These are phyloP conservation scores for Drosophila nikananu DNA, from an alignment of 1,140 invertebrate species.

Conservation along the genomic window DNA sequence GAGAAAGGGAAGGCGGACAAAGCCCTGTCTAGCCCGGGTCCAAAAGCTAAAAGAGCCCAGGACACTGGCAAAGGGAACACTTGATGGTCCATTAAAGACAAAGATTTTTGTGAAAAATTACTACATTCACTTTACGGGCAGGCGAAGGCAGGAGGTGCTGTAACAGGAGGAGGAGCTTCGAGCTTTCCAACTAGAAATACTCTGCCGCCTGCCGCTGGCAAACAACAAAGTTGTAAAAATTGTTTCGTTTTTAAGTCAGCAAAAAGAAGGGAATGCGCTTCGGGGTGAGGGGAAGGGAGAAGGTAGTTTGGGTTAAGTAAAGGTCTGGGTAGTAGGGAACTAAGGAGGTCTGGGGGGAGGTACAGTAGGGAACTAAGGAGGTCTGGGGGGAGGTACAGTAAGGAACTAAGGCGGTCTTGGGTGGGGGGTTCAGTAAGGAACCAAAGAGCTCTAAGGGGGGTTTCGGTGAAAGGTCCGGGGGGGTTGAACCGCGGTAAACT, in stretches of 20 bases:
- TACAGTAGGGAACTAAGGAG: not conserved
- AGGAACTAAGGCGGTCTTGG: not conserved
- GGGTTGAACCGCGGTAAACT: constrained; percentile 60
- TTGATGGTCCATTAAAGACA: constrained; percentile 85
- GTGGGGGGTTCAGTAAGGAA: not conserved
- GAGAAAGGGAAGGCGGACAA: not conserved
- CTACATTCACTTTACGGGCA: constrained; percentile 68
- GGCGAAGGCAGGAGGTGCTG: not conserved
- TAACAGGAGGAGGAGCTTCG: not conserved
- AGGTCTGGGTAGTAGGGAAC: not conserved
- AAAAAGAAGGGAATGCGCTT: constrained; percentile 8
- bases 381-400: not conserved
- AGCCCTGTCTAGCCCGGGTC: constrained; percentile 49
- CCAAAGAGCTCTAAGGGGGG: not conserved
- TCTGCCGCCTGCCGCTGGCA: constrained; percentile 69
- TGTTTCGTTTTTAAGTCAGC: constrained; percentile 79
- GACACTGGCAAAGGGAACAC: constrained; percentile 33
- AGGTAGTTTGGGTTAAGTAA: not conserved
- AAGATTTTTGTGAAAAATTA: constrained; percentile 84
- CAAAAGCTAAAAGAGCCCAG: constrained; percentile 45
- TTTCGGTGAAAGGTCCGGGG: not conserved
- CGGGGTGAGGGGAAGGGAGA: not conserved
- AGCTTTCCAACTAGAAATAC: constrained; percentile 69
- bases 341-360: not conserved
- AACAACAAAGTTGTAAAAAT: constrained; percentile 85